Conservation (phyloP, 2,888 invertebrate genomes). For the Anodontia alba region DNA sequence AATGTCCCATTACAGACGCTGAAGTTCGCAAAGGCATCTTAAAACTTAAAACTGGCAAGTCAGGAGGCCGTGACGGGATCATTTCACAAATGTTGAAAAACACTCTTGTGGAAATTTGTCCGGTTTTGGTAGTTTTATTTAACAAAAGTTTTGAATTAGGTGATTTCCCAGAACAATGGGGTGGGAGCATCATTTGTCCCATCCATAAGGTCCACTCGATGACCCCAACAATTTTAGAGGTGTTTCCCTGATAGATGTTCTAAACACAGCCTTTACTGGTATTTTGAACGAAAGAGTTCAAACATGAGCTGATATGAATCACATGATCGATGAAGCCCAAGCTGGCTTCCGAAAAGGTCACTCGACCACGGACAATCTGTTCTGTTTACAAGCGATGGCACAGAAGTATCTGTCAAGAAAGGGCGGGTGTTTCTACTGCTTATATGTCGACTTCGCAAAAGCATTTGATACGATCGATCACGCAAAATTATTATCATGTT, state of each 20-base stretch:
- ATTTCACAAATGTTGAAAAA: neutral
- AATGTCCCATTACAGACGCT: neutral
- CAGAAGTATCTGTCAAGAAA: neutral
- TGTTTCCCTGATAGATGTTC: neutral
- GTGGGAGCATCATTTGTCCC: neutral
- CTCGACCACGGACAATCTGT: neutral
- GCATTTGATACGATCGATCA: neutral
- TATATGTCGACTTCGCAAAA: neutral
- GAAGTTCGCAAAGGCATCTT: neutral
- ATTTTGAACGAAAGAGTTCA: no score
- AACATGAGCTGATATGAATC: no score
- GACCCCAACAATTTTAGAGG: conserved; percentile 12
- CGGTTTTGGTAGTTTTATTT: neutral
- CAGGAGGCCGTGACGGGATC: neutral
- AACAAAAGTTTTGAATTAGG: neutral
- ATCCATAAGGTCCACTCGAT: neutral
- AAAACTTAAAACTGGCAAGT: neutral
- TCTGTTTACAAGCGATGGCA: neutral
- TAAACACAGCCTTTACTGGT: neutral
- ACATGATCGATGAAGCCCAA: conserved; percentile 10
- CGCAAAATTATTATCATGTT: neutral
- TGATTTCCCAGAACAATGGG: neutral
- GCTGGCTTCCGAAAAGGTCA: neutral
- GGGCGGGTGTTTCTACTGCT: neutral
- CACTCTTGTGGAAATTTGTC: neutral